phyloP scores from a whole-genome alignment of 2,888 invertebrate species.

The Coenonympha glycerion region DNA sequence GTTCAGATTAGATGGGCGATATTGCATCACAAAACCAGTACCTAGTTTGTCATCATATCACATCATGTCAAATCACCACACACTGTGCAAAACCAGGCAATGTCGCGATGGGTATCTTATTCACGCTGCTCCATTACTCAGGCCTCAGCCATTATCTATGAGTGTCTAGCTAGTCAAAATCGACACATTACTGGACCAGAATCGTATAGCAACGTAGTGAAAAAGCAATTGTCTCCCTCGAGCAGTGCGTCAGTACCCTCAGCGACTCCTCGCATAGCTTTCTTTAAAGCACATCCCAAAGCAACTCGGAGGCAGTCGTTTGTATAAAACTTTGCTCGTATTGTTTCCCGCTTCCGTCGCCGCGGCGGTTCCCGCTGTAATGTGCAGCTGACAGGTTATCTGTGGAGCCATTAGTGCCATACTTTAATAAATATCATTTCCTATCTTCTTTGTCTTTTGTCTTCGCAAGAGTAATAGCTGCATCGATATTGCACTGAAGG shows the following conservation, averaged over 20 bases:
- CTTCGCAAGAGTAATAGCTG: constrained; percentile 6
- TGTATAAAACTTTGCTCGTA: constrained; percentile 50
- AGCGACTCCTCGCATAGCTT: constrained; percentile 42
- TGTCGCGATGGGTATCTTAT: too few relatives aligned
- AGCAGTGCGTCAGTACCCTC: constrained; percentile 8
- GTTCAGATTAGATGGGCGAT: too few relatives aligned
- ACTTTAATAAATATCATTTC: constrained; percentile 27
- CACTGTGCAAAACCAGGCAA: too few relatives aligned
- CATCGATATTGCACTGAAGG: constrained; percentile 8
- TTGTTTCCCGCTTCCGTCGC: constrained; percentile 29
- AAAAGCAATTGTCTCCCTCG: neutral
- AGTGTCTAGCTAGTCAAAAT: too few relatives aligned
- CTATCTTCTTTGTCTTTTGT: constrained; percentile 16
- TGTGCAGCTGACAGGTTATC: constrained; percentile 34
- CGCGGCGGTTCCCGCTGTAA: constrained; percentile 28
- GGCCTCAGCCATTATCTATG: too few relatives aligned
- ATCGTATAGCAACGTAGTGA: neutral
- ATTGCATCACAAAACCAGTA: too few relatives aligned
- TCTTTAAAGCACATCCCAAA: constrained; percentile 48
- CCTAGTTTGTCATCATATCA: too few relatives aligned
- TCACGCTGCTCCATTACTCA: too few relatives aligned
- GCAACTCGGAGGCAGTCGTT: constrained; percentile 56
- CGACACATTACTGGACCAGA: too few relatives aligned
- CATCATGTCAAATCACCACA: too few relatives aligned
- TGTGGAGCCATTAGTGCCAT: constrained; percentile 31